phyloP scores from a whole-genome alignment of 2,113 vertebrate genomes.

The Nycticorax nycticorax region DNA sequence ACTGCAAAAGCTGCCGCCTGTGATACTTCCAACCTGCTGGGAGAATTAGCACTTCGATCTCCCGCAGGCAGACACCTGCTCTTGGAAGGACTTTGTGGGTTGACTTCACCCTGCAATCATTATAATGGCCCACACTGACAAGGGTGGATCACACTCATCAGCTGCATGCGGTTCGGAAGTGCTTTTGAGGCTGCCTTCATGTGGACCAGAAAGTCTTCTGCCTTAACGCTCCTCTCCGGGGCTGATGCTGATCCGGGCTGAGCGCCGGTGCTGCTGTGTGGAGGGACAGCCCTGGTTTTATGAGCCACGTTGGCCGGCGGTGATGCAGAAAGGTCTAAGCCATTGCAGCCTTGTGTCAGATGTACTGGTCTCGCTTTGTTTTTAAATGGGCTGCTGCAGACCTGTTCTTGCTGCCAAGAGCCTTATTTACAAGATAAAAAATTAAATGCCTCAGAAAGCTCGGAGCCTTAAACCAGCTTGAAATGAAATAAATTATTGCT shows the following conservation, averaged over 20 bases:
- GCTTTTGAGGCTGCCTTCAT: neutral
- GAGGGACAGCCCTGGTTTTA: neutral
- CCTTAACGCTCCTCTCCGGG: neutral
- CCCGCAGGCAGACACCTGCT: neutral
- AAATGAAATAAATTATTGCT: neutral
- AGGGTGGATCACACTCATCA: neutral
- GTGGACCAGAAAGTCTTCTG: neutral
- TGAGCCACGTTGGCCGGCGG: neutral
- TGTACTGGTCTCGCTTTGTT: neutral
- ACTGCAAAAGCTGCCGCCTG: neutral
- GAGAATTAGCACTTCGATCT: neutral
- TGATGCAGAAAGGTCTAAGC: neutral
- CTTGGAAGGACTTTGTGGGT: neutral
- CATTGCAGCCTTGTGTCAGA: neutral
- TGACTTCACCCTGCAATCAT: neutral
- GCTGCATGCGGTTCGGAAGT: neutral
- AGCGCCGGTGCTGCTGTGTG: fast-evolving
- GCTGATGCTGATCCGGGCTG: neutral
- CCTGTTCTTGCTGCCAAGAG: neutral
- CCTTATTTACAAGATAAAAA: neutral
- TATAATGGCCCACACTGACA: neutral
- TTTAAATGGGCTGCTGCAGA: neutral
- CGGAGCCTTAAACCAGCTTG: neutral
- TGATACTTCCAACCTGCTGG: neutral
- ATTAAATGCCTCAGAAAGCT: neutral